Evolutionary conservation across 2,113 vertebrate genomes (phyloP), one percentile per base, ranked within the genome.

Genomic region (Prunella himalayana): DNA sequence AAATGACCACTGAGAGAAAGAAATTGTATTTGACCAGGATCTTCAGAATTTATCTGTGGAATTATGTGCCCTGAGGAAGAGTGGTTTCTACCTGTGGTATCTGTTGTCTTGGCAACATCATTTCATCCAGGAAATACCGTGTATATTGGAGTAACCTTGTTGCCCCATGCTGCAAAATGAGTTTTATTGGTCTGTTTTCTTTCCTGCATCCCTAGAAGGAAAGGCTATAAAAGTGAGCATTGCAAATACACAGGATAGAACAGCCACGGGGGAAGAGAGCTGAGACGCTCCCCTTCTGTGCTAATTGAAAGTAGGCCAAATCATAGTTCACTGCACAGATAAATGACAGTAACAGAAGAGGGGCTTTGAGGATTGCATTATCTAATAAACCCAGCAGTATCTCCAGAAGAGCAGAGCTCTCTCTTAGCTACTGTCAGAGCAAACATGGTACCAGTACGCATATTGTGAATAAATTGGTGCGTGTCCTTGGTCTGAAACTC

Each of bases 261-360:
- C 35, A 93, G 51, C 35, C 41, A 20, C 63, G 24, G 65, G 59
- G 68, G 53, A 72, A 33, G 59, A 82, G 44, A 93, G 39, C 61
- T 45, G 82, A 95, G 80, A 83, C 0, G 1, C 44, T 92, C 12
- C 69, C 76, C 65, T 90, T 96, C 93, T 92, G 88, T 75, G 88
- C 80, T 93, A 75, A 68, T 86, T 95, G 92, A 95, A 96, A 92
- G 82, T 84, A 71, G 25, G 64, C 75, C 82, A 88, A 71, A 88
- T 86, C 59, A 72, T 75, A 83, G 86, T 91, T 96, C 83, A 76
- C 21, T 88, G 90, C 92, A 88, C 85, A 92, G 92, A 81, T 90
- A 92, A 93, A 93, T 1, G 8, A 57, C 89, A 69, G 70, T 57
- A 89, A 82, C n/a, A 72, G 81, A 60, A 72, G 81, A 57, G 2